Evolutionary conservation across 2,888 invertebrate genomes (phyloP), one percentile per base, ranked within the genome.

Genomic region (Epirrhoe alternata): DNA sequence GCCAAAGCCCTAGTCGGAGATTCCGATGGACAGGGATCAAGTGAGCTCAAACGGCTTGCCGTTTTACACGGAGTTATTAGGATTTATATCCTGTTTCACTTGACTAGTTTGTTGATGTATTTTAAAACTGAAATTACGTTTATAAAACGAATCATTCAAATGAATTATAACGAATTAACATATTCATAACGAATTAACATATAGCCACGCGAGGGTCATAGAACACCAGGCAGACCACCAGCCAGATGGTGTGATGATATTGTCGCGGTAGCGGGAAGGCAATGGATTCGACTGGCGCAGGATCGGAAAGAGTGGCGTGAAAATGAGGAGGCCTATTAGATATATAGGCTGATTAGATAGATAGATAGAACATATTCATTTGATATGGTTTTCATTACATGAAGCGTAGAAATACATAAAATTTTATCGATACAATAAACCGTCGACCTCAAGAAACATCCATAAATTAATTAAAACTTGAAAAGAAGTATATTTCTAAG

Each of bases 1-100:
- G 73, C 62, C 62, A 68, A 71, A 74, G 71, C 62, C 75, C 68
- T 77, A 72, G 72, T 70, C 73, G 73, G 64, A 65, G 70, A 70
- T 73, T 77, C 72, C 77, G 70, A 78, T 77, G 79, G 77, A 72
- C 77, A 76, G 76, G 76, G 81, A 81, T 81, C 79, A 81, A 78
- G 75, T 64, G 59, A 74, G 76, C 76, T 76, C 75, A 76, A 67
- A 58, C 42, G 53, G 61, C 61, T 66, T 53, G 75, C 72, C 74
- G 71, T 70, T 68, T 66, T 68, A 69, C 71, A 69, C 67, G 54
- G 68, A 67, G 69, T 65, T 70, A 71, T 71, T 73, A 69, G 68
- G 63, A 64, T 55, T 63, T 61, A 64, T 70, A 51, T 52, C 62
- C 62, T 31, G 42, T 56, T 51, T 56, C 38, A 5, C 17, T 45